Percentiles rank a stretch among this genome's conserved stretches.
These are phyloP conservation scores for Pandion haliaetus DNA, from an alignment of 2,113 vertebrate genomes.

Conservation along the genomic window DNA sequence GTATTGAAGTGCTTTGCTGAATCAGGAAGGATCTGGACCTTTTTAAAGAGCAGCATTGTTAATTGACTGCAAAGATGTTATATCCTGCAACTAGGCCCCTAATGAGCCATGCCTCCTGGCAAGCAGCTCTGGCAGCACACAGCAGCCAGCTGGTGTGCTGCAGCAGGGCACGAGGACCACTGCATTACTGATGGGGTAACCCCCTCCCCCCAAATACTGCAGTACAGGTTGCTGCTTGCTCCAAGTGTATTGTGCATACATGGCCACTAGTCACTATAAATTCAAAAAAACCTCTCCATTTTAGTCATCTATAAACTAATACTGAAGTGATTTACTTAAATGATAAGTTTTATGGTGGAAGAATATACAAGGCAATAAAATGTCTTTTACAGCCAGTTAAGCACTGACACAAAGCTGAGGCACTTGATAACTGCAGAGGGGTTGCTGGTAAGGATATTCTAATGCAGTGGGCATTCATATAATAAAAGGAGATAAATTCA, in stretches of 20 bases:
- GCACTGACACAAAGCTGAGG: not conserved
- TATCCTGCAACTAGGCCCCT: not conserved
- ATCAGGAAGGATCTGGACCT: not conserved
- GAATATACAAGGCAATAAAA: conserved; percentile 35
- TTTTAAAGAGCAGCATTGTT: not conserved
- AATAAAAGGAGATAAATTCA: not conserved
- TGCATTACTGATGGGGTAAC: not conserved
- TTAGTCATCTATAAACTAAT: not conserved
- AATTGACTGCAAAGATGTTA: not conserved
- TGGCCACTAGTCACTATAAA: not conserved
- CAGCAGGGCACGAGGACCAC: not conserved
- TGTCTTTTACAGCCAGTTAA: conserved; percentile 18
- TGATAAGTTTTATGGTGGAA: not conserved
- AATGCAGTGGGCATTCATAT: not conserved
- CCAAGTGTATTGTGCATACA: not conserved
- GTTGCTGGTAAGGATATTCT: not conserved
- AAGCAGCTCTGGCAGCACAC: not conserved
- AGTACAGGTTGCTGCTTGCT: not conserved
- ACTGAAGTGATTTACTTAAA: conserved; percentile 32
- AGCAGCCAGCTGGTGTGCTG: not conserved
- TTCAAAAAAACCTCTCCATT: not conserved
- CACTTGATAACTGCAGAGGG: not conserved
- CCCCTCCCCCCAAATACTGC: not conserved
- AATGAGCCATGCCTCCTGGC: not conserved
- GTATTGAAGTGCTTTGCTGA: not conserved